Conservation (phyloP, 2,113 vertebrate genomes). For the Pseudorectes ferrugineus region DNA sequence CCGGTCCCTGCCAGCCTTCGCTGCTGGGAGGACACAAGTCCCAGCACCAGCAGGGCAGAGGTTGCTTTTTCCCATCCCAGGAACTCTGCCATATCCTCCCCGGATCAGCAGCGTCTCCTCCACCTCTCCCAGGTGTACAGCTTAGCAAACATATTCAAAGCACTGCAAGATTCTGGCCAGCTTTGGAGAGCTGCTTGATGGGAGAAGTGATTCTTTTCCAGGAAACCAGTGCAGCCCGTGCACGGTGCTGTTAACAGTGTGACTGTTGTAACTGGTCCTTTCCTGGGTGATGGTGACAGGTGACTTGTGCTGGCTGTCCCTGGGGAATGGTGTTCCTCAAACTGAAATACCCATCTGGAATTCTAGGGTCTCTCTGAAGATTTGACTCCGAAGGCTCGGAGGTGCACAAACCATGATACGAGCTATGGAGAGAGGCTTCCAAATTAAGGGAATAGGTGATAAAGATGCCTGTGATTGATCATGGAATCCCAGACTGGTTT, state of each 20-base stretch:
- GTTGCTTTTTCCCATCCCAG: background rate
- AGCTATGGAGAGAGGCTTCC: background rate
- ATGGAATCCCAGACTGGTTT: background rate
- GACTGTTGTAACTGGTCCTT: fast-evolving
- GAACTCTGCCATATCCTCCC: background rate
- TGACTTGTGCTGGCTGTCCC: background rate
- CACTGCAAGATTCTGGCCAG: background rate
- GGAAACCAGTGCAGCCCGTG: background rate
- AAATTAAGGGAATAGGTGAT: fast-evolving
- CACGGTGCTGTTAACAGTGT: background rate
- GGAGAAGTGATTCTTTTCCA: background rate
- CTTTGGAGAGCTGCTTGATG: background rate
- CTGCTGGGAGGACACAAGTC: background rate
- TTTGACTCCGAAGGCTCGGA: background rate
- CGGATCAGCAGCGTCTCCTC: fast-evolving
- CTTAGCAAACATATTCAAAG: background rate
- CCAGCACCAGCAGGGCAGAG: background rate
- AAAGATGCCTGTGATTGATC: background rate
- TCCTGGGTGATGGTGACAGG: background rate
- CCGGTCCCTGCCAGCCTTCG: background rate
- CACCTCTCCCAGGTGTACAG: background rate
- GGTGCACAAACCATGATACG: fast-evolving
- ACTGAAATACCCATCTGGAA: background rate
- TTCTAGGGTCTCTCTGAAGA: background rate
- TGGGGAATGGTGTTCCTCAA: fast-evolving